Conservation (phyloP, 2,113 vertebrate genomes). For the Ptilonorhynchus violaceus region DNA sequence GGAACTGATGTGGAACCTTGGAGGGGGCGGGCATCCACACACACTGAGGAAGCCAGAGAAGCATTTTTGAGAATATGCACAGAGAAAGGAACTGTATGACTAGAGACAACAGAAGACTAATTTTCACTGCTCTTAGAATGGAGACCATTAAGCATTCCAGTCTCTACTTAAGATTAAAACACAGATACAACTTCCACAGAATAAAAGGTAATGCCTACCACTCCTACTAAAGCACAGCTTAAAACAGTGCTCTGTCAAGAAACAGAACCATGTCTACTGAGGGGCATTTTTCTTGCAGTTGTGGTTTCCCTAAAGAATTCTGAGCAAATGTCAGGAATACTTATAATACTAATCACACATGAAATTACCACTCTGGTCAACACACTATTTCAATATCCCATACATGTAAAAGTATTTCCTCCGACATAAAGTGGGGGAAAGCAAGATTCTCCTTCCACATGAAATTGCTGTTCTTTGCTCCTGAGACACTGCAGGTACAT, state of each 20-base stretch:
- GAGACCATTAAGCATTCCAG: background rate
- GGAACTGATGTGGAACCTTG: background rate
- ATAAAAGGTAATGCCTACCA: background rate
- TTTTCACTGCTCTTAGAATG: background rate
- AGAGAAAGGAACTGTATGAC: background rate
- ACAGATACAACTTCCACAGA: background rate
- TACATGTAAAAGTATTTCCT: accelerated
- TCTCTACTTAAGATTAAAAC: background rate
- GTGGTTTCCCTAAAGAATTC: background rate
- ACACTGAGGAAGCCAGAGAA: background rate
- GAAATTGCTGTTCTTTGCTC: background rate
- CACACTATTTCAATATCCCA: background rate
- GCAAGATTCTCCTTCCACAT: background rate
- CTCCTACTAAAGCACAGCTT: background rate
- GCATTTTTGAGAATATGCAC: background rate
- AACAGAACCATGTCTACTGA: background rate
- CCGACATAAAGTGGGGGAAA: background rate
- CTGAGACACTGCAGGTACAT: background rate
- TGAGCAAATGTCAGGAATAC: background rate
- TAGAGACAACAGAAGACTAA: background rate
- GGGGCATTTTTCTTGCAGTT: background rate
- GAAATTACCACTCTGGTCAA: background rate
- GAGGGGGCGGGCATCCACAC: background rate
- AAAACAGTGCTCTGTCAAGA: background rate
- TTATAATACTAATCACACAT: accelerated